These are phyloP conservation scores for Nasonia longicornis DNA, from an alignment of 1,140 invertebrate species.

Conservation along the genomic window DNA sequence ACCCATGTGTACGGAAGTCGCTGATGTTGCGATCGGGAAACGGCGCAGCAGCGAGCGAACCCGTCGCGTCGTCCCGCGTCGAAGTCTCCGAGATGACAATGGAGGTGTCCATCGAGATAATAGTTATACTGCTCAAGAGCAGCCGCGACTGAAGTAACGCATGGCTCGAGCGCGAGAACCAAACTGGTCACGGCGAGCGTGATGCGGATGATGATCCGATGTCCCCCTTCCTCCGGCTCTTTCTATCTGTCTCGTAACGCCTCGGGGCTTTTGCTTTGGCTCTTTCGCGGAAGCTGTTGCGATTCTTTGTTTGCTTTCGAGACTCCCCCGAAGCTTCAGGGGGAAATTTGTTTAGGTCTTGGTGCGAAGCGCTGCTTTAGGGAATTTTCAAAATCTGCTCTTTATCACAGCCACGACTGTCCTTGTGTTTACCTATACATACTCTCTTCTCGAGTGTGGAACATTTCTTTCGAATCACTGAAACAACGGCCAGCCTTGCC, in stretches of 20 bases:
- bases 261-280: neutral
- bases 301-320: too few species aligned
- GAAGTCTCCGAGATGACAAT: neutral
- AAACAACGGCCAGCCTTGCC: too few species aligned
- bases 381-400: too few species aligned
- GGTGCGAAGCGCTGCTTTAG: too few species aligned
- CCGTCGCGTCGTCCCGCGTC: neutral
- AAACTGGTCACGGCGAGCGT: neutral
- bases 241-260: neutral
- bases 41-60: too few species aligned
- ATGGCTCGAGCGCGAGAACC: neutral
- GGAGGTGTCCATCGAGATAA: neutral
- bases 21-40: neutral
- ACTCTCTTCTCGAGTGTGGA: too few species aligned
- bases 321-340: too few species aligned
- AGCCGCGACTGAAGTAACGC: neutral
- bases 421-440: too few species aligned
- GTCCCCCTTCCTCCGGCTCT: neutral
- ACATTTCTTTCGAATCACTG: neutral
- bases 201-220: neutral
- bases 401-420: too few species aligned
- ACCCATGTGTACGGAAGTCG: neutral
- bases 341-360: too few species aligned
- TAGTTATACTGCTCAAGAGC: neutral
- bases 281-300: neutral